Conservation (phyloP, 2,113 vertebrate genomes). For the Chroicocephalus ridibundus region DNA sequence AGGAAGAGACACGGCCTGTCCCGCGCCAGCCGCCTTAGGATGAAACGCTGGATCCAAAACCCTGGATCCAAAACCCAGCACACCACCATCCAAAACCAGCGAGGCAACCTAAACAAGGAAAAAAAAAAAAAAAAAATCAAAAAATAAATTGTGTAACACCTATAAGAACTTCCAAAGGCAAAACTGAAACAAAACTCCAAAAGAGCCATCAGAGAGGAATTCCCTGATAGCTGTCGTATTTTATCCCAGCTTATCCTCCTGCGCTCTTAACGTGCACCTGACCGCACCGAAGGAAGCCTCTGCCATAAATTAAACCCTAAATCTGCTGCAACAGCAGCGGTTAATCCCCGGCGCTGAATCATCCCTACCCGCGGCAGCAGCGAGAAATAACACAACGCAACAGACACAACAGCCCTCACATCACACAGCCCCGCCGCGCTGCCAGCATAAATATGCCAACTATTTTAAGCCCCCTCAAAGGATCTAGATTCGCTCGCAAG, state of each 20-base stretch:
- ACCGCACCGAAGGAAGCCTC: not conserved
- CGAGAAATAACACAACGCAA: not conserved
- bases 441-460: conserved; percentile 49
- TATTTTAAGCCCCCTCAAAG: conserved; percentile 52
- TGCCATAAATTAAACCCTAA: not conserved
- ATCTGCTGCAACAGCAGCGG: not conserved
- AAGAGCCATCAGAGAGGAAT: not conserved
- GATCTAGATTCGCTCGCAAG: not conserved
- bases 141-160: not conserved
- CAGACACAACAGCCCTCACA: conserved; percentile 24
- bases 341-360: conserved; percentile 28
- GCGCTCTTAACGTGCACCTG: not conserved
- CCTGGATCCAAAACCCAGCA: not conserved
- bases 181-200: not conserved
- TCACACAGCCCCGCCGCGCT: not conserved
- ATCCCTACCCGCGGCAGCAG: not conserved
- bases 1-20: not conserved
- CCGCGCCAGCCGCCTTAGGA: not conserved
- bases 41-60: not conserved
- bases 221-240: not conserved
- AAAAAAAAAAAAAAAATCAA: not conserved
- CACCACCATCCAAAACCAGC: not conserved
- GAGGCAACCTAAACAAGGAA: not conserved
- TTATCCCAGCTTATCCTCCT: conserved; percentile 22
- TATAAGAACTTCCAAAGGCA: not conserved